Percentiles rank a stretch among this genome's conserved stretches.
These are phyloP conservation scores for Etheostoma cragini DNA, from an alignment of 2,113 vertebrate species.

Conservation along the genomic window DNA sequence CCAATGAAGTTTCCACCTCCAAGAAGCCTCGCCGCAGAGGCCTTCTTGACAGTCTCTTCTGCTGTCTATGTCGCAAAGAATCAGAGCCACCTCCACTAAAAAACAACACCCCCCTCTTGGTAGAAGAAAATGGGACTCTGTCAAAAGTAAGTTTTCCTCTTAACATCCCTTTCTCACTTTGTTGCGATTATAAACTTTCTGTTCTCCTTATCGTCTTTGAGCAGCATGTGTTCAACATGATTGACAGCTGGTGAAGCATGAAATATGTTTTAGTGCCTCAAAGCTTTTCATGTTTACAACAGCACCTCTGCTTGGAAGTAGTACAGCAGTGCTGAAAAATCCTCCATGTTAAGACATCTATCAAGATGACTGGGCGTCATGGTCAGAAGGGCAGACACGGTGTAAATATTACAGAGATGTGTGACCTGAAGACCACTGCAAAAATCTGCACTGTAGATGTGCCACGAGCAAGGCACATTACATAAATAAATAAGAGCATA, in stretches of 20 bases:
- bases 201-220: not conserved
- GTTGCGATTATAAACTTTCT: conserved; percentile 35
- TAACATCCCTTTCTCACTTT: not conserved
- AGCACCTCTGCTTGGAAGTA: conserved; percentile 16
- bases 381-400: conserved; percentile 4
- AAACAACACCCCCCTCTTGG: conserved; percentile 84
- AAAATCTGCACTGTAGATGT: conserved; percentile 7
- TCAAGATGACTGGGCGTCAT: conserved; percentile 23
- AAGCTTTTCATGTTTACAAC: conserved; percentile 66
- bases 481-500: not conserved
- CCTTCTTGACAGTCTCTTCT: conserved; percentile 86
- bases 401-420: conserved; percentile 19
- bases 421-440: not conserved
- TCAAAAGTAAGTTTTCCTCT: conserved; percentile 83
- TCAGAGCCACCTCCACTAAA: conserved; percentile 82
- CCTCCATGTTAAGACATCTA: conserved; percentile 55
- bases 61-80: conserved; percentile 86
- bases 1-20: conserved; percentile 71
- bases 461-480: not conserved
- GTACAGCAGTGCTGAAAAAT: conserved; percentile 50
- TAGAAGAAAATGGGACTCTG: conserved; percentile 86
- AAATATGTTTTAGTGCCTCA: conserved; percentile 59
- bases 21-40: conserved; percentile 86
- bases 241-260: conserved; percentile 43
- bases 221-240: conserved; percentile 40